Percentiles rank a stretch among this genome's conserved stretches.
Conservation (phyloP, 2,888 invertebrate genomes). For the Chouioia cunea region DNA sequence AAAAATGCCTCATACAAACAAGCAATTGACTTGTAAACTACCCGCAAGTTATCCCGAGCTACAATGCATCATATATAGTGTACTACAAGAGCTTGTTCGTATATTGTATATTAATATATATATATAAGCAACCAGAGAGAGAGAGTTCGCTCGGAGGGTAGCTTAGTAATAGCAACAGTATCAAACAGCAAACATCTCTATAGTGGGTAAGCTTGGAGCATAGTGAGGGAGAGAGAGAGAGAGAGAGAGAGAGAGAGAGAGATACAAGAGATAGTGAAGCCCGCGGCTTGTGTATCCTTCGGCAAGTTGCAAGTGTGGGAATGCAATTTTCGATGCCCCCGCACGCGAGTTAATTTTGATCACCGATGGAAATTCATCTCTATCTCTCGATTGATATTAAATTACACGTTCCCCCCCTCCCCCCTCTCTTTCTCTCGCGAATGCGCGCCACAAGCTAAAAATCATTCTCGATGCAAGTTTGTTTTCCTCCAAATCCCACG, state of each 20-base stretch:
- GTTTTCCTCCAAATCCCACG: background rate
- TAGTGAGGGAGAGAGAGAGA: too few species aligned
- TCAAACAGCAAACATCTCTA: constrained; percentile 37
- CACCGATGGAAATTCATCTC: constrained; percentile 11
- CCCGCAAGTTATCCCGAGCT: constrained; percentile 10
- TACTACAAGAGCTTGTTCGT: background rate
- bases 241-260: too few species aligned
- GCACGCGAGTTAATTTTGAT: background rate
- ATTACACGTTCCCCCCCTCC: background rate
- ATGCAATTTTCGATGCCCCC: constrained; percentile 11
- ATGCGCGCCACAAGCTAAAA: too few species aligned
- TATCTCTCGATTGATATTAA: background rate
- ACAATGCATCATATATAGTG: constrained; percentile 18
- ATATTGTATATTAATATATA: too few species aligned
- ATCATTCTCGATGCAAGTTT: too few species aligned
- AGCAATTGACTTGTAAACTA: constrained; percentile 32
- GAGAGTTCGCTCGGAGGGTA: background rate
- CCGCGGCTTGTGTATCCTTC: constrained; percentile 17
- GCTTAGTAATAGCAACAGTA: constrained; percentile 31
- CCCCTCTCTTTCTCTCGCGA: constrained; percentile 6
- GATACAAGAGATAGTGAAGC: constrained; percentile 6
- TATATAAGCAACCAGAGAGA: background rate
- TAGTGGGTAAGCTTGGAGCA: background rate
- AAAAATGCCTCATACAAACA: background rate
- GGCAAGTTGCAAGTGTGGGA: constrained; percentile 15